phyloP scores from a whole-genome alignment of 2,888 invertebrate genomes.

The Melangyna quadrimaculata region DNA sequence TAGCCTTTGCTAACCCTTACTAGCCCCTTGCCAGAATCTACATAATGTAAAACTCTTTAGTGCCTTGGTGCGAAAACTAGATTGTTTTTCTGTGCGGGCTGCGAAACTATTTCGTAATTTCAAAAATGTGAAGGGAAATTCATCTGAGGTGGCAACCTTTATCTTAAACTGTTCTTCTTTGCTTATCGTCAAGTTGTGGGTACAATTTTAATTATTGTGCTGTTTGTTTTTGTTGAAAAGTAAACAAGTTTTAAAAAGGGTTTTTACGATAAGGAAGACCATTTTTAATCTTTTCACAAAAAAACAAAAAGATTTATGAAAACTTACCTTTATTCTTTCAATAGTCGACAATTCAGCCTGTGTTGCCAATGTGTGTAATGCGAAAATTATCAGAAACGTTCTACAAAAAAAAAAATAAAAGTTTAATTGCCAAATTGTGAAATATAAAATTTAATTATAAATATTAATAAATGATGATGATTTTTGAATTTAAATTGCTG shows the following conservation, averaged over 20 bases:
- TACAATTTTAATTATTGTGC: not conserved
- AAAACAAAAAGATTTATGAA: not conserved
- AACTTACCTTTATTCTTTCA: slow-evolving; percentile 77
- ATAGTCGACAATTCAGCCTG: slow-evolving; percentile 76
- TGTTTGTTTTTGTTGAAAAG: not conserved
- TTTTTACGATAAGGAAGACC: not conserved
- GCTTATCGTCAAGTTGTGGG: not conserved
- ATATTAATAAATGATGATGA: not conserved
- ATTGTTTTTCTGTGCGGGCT: no score
- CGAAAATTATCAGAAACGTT: slow-evolving; percentile 73
- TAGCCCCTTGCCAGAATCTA: no score
- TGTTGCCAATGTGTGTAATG: slow-evolving; percentile 71
- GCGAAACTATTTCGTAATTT: no score
- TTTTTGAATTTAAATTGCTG: no score
- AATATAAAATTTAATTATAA: not conserved
- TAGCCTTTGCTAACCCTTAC: no score
- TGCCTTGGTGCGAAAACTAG: no score
- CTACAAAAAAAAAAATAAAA: slow-evolving; percentile 72
- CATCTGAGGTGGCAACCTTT: not conserved
- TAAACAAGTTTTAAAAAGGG: not conserved
- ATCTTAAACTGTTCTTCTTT: not conserved
- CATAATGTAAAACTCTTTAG: no score
- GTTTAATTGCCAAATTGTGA: not conserved
- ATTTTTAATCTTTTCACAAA: not conserved
- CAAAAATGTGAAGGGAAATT: not conserved